Evolutionary conservation across 92 coral and sea anemone genomes (phyloP).

Genomic region (Montipora capitata): DNA sequence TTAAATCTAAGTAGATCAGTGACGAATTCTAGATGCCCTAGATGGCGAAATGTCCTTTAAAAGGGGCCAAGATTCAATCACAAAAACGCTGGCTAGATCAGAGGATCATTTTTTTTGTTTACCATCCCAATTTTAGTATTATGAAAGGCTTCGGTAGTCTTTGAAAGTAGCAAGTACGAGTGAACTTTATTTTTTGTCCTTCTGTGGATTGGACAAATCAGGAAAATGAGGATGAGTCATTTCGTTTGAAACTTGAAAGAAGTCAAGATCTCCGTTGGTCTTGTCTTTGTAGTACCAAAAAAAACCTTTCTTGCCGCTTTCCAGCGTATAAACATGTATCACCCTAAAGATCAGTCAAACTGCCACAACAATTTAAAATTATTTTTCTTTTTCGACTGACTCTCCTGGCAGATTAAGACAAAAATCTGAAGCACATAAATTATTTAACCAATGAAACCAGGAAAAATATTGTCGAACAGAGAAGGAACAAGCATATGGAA

Average conservation of each 20-base stretch:
- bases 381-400: not conserved
- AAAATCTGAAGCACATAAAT: conserved; percentile 10
- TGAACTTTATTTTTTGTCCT: too few species aligned
- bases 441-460: conserved; percentile 7
- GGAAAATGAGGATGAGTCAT: not conserved
- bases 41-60: not conserved
- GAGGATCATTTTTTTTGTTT: not conserved
- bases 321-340: too few species aligned
- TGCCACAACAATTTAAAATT: too few species aligned
- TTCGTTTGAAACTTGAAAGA: not conserved
- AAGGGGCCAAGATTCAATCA: too few species aligned
- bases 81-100: not conserved
- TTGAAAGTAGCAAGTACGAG: not conserved
- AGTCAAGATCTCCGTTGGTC: too few species aligned
- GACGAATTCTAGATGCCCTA: too few species aligned
- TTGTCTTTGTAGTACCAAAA: too few species aligned
- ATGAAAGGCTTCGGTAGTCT: not conserved
- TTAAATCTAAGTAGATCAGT: not conserved
- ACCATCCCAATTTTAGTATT: not conserved
- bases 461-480: not conserved
- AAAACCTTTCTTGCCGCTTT: too few species aligned
- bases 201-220: not conserved
- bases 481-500: not conserved
- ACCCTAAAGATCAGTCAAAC: too few species aligned
- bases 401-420: not conserved